Evolutionary conservation across 2,797 vertebrate species (phyloP).

Genomic region (Peromyscus eremicus): DNA sequence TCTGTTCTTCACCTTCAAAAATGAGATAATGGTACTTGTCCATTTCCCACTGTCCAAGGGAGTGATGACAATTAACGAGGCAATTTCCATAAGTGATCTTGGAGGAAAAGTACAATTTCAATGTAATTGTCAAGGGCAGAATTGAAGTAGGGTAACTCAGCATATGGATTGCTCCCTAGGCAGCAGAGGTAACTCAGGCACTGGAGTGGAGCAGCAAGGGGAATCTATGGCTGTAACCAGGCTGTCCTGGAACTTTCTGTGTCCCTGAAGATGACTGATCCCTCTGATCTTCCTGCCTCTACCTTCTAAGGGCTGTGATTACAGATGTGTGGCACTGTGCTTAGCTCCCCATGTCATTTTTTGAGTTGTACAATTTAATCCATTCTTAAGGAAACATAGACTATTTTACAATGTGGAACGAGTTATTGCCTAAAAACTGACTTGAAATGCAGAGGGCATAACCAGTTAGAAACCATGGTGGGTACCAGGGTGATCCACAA

Average conservation of each 20-base stretch:
- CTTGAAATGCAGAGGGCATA: not conserved
- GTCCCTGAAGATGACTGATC: not conserved
- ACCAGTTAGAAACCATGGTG: not conserved
- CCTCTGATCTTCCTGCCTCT: not conserved
- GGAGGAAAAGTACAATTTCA: slow-evolving; percentile 63
- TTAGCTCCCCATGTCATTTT: not conserved
- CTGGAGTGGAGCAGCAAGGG: not conserved
- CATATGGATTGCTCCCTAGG: not conserved
- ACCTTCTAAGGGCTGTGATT: not conserved
- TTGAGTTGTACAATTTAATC: not conserved
- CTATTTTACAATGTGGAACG: not conserved
- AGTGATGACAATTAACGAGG: slow-evolving; percentile 68
- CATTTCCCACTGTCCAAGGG: slow-evolving; percentile 45
- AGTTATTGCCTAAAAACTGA: not conserved
- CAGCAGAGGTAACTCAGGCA: not conserved
- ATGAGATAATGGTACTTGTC: slow-evolving; percentile 42
- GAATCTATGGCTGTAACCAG: not conserved
- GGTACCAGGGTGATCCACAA: not conserved
- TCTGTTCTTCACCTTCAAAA: slow-evolving; percentile 61
- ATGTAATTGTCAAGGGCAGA: slow-evolving; percentile 20
- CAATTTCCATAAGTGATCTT: slow-evolving; percentile 73
- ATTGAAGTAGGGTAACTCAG: slow-evolving; percentile 27
- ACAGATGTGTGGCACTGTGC: not conserved
- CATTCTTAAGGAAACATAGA: not conserved
- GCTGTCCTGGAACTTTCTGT: not conserved